Percentiles rank a stretch among this genome's conserved stretches.
These are phyloP conservation scores for Drosophila lutescens DNA, from an alignment of 2,888 invertebrate genomes.

Conservation along the genomic window DNA sequence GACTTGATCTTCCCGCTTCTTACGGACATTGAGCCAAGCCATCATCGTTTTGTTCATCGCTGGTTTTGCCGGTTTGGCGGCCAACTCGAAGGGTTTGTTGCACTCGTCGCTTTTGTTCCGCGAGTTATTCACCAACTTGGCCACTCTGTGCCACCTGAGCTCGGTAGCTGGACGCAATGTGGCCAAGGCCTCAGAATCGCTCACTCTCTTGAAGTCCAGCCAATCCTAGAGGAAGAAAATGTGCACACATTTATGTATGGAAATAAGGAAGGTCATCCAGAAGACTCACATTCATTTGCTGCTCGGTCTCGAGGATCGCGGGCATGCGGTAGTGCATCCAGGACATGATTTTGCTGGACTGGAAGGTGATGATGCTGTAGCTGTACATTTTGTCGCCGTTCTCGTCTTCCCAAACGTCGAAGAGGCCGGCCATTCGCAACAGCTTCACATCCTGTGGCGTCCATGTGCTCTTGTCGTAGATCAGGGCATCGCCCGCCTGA, in stretches of 20 bases:
- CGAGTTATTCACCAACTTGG: slow-evolving; percentile 89
- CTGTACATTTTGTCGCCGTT: slow-evolving; percentile 88
- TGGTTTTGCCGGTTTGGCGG: slow-evolving; percentile 56
- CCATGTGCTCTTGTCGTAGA: slow-evolving; percentile 87
- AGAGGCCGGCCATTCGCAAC: slow-evolving; percentile 91
- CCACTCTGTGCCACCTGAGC: slow-evolving; percentile 89
- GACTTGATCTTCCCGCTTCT: slow-evolving; percentile 48
- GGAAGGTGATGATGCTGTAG: slow-evolving; percentile 91
- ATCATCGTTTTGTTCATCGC: slow-evolving; percentile 73
- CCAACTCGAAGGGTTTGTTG: slow-evolving; percentile 85
- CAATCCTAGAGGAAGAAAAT: slow-evolving; percentile 86
- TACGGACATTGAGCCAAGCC: slow-evolving; percentile 76
- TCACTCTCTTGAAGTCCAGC: slow-evolving; percentile 87
- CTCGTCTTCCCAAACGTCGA: slow-evolving; percentile 88
- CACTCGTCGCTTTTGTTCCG: slow-evolving; percentile 88
- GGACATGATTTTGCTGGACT: slow-evolving; percentile 87
- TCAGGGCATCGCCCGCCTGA: slow-evolving; percentile 85
- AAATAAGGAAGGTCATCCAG: too few species aligned
- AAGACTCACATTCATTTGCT: slow-evolving; percentile 86
- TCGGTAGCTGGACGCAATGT: slow-evolving; percentile 84
- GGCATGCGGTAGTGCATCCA: slow-evolving; percentile 93
- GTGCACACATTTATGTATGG: neutral
- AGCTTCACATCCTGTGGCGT: slow-evolving; percentile 85
- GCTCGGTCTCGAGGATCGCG: slow-evolving; percentile 89
- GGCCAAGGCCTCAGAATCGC: slow-evolving; percentile 85